phyloP scores from a whole-genome alignment of 2,888 invertebrate genomes.

The Anoplius nigerrimus region DNA sequence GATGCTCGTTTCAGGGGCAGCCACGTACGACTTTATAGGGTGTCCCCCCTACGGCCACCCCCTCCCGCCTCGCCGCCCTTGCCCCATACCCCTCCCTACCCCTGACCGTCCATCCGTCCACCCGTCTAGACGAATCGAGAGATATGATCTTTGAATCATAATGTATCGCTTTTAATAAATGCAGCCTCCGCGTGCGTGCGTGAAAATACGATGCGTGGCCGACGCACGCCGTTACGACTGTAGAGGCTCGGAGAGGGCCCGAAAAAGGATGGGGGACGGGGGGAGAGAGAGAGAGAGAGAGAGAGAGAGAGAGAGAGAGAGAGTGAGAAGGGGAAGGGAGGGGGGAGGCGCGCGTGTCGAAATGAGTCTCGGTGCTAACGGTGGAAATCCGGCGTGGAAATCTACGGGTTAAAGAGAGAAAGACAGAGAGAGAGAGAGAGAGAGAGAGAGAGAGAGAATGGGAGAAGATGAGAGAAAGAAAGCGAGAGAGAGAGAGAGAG shows the following conservation, averaged over 20 bases:
- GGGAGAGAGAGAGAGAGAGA: constrained; percentile 6
- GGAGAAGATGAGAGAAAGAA: no score
- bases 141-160: constrained; percentile 73
- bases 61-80: constrained; percentile 56
- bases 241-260: constrained; percentile 22
- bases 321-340: constrained; percentile 1
- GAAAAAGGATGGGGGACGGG: constrained; percentile 29
- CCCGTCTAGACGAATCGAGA: constrained; percentile 72
- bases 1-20: constrained; percentile 58
- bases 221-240: constrained; percentile 36
- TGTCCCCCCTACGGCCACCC: no score
- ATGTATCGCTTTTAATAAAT: constrained; percentile 72
- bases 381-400: no score
- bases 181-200: constrained; percentile 60
- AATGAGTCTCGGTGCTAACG: no score
- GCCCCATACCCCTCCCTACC: no score
- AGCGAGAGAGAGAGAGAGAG: no score
- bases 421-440: not conserved
- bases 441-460: no score
- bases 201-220: constrained; percentile 56
- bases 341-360: constrained; percentile 1
- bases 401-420: not conserved
- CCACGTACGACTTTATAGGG: constrained; percentile 67
- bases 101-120: no score
- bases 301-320: constrained; percentile 13